Percentiles rank a stretch among this genome's conserved stretches.
These are phyloP conservation scores for Trachythela sp. DNA, from an alignment of 64 coral and sea anemone genomes.

Conservation along the genomic window DNA sequence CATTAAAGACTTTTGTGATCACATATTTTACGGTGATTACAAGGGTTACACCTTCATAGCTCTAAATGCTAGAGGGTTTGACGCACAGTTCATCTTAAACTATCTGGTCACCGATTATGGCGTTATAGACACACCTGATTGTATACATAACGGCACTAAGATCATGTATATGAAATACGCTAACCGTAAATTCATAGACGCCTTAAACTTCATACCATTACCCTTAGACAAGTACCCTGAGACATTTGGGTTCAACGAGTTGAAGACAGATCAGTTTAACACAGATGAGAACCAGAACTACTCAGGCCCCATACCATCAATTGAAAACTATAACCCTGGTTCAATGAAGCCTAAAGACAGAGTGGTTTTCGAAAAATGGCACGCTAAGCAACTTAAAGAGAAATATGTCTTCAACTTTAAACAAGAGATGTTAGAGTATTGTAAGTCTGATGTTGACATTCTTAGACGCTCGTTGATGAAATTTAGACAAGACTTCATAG, in stretches of 20 bases:
- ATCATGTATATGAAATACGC: background rate
- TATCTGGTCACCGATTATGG: background rate
- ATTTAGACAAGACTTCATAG: background rate
- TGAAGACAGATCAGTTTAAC: conserved; percentile 39
- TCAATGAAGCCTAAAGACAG: background rate
- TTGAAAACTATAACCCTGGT: conserved; percentile 32
- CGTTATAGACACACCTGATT: background rate
- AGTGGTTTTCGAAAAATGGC: conserved; percentile 28
- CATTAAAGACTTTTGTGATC: background rate
- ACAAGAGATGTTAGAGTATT: conserved; percentile 42
- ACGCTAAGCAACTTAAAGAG: background rate
- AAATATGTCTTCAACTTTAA: conserved; percentile 16
- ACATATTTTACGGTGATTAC: background rate
- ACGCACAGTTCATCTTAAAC: background rate
- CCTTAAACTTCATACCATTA: conserved; percentile 44
- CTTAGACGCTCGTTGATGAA: conserved; percentile 17
- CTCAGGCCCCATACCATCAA: conserved; percentile 20
- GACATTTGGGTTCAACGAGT: conserved; percentile 54
- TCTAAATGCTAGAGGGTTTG: background rate
- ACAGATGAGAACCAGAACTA: conserved; percentile 35
- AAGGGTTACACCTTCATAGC: background rate
- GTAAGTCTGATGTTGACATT: conserved; percentile 38
- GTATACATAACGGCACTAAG: background rate
- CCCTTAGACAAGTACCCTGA: conserved; percentile 27
- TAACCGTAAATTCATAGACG: background rate